Percentiles rank a stretch among this genome's conserved stretches.
Conservation (phyloP, 2,888 invertebrate genomes). For the Neocrepidodera transversa region DNA sequence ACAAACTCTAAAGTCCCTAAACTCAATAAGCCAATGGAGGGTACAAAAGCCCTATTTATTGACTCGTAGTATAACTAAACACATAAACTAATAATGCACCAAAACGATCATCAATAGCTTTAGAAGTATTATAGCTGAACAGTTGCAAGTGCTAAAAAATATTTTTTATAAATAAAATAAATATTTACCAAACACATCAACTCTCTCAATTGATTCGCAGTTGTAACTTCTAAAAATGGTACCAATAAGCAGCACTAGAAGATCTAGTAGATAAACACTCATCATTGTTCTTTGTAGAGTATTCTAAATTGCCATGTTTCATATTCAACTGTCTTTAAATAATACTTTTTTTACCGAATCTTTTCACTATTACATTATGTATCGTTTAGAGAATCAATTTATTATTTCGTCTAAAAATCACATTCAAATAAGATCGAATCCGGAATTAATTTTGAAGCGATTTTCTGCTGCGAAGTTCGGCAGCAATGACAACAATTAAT, state of each 20-base stretch:
- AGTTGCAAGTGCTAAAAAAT: too few species aligned
- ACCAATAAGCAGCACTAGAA: constrained; percentile 4
- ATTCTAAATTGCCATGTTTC: not conserved
- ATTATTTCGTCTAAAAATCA: too few species aligned
- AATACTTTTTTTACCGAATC: not conserved
- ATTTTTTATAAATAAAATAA: too few species aligned
- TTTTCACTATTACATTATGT: too few species aligned
- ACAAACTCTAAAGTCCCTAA: constrained; percentile 13
- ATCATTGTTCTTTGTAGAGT: not conserved
- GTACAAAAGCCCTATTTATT: constrained; percentile 11
- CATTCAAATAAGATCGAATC: too few species aligned
- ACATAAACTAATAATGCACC: too few species aligned
- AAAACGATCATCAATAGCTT: too few species aligned
- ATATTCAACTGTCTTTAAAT: not conserved
- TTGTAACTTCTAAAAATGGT: not conserved
- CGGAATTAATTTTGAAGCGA: too few species aligned
- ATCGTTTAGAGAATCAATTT: too few species aligned
- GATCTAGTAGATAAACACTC: constrained; percentile 2
- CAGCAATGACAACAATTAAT: not conserved
- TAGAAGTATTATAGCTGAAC: too few species aligned
- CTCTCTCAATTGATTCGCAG: constrained; percentile 17
- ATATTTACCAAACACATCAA: constrained; percentile 25
- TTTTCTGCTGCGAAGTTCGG: too few species aligned
- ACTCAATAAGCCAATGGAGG: constrained; percentile 11
- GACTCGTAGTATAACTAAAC: too few species aligned